phyloP scores from a whole-genome alignment of 2,888 invertebrate species.

The Axea sp. region DNA sequence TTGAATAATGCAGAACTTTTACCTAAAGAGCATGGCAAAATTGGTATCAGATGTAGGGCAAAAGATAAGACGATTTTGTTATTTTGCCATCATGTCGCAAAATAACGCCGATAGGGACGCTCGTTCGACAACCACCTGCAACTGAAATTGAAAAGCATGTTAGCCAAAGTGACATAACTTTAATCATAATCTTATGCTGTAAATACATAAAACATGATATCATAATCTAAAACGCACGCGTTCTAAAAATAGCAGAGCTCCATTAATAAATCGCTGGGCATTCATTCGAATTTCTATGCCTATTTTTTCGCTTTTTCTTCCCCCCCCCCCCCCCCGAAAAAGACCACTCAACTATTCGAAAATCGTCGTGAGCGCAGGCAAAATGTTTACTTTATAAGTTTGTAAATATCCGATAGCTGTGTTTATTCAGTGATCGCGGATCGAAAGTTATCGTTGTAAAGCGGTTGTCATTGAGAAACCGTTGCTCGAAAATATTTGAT shows the following conservation, averaged over 20 bases:
- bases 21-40: slow-evolving; percentile 61
- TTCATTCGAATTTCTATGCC: no score
- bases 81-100: slow-evolving; percentile 56
- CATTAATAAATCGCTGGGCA: no score
- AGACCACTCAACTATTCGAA: slow-evolving; percentile 7
- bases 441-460: no score
- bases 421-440: no score
- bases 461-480: neutral
- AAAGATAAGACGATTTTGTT: slow-evolving; percentile 41
- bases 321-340: no score
- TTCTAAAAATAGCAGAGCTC: no score
- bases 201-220: no score
- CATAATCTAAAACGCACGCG: no score
- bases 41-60: slow-evolving; percentile 52
- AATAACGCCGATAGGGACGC: slow-evolving; percentile 37
- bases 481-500: no score
- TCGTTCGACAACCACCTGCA: slow-evolving; percentile 47
- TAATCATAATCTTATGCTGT: no score
- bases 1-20: slow-evolving; percentile 17
- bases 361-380: slow-evolving; percentile 6
- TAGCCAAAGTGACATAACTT: no score
- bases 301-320: no score
- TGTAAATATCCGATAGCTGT: slow-evolving; percentile 1
- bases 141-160: slow-evolving; percentile 31
- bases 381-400: slow-evolving; percentile 27